Percentiles rank a stretch among this genome's conserved stretches.
Evolutionary conservation across 2,888 invertebrate genomes (phyloP).

Genomic region (Rhagonycha fulva): DNA sequence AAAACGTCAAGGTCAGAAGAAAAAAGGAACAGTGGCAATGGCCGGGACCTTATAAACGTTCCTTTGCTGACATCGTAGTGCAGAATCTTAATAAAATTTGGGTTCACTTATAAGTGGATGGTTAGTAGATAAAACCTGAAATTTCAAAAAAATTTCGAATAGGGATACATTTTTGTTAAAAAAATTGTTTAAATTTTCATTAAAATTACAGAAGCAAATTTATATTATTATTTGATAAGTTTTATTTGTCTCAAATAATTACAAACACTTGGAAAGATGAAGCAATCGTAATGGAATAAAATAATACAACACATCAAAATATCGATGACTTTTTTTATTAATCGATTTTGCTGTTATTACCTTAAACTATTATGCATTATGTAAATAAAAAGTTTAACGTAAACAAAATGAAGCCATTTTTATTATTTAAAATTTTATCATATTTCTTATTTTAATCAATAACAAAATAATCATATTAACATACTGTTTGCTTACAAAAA

Average conservation of each 20-base stretch:
- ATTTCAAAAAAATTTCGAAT: no score
- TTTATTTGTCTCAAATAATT: neutral
- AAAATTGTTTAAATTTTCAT: no score
- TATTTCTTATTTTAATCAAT: neutral
- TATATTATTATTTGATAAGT: neutral
- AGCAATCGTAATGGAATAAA: neutral
- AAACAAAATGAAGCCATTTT: neutral
- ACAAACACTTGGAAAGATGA: neutral
- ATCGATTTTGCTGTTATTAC: no score
- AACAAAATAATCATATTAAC: neutral
- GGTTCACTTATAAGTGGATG: no score
- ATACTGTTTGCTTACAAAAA: neutral
- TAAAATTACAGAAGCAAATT: neutral
- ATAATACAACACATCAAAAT: neutral
- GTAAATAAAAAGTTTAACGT: neutral
- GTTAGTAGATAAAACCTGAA: no score
- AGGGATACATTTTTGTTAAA: no score
- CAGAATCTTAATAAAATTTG: no score
- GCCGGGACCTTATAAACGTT: no score
- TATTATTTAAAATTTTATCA: neutral
- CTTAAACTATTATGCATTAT: neutral
- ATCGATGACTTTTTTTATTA: no score
- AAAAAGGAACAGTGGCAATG: no score
- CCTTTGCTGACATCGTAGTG: no score
- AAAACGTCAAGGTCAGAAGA: no score